These are phyloP conservation scores for Ophion ventricosus DNA, from an alignment of 2,888 invertebrate genomes.

Conservation along the genomic window DNA sequence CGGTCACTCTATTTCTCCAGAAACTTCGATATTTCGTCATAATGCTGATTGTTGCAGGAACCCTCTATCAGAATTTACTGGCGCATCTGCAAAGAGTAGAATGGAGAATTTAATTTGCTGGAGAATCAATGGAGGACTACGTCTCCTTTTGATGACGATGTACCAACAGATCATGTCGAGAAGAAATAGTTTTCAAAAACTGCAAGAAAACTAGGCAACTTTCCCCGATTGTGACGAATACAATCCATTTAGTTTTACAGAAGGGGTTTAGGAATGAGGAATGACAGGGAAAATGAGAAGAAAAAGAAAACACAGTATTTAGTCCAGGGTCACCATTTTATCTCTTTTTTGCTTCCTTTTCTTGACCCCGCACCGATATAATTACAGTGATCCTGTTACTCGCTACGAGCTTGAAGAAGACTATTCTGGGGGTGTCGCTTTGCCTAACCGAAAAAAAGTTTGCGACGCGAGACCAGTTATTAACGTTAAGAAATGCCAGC, in stretches of 20 bases:
- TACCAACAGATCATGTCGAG: too few relatives aligned
- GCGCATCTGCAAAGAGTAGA: too few relatives aligned
- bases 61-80: too few relatives aligned
- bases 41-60: not conserved
- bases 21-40: constrained; percentile 7
- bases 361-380: constrained; percentile 27
- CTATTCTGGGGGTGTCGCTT: constrained; percentile 24
- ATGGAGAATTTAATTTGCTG: not conserved
- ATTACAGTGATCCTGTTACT: constrained; percentile 57
- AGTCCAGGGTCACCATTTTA: not conserved
- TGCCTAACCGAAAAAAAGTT: not conserved
- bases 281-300: not conserved
- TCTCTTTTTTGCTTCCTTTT: not conserved
- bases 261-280: not conserved
- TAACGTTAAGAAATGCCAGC: constrained; percentile 36
- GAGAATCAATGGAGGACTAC: too few relatives aligned
- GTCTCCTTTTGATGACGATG: too few relatives aligned
- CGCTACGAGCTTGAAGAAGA: constrained; percentile 28
- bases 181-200: too few relatives aligned
- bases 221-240: too few relatives aligned
- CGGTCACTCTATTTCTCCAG: constrained; percentile 41
- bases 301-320: not conserved
- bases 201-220: too few relatives aligned
- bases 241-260: too few relatives aligned
- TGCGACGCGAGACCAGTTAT: constrained; percentile 12